Percentiles rank a stretch among this genome's conserved stretches.
Evolutionary conservation across 2,113 vertebrate species (phyloP).

Genomic region (Polypterus senegalus): DNA sequence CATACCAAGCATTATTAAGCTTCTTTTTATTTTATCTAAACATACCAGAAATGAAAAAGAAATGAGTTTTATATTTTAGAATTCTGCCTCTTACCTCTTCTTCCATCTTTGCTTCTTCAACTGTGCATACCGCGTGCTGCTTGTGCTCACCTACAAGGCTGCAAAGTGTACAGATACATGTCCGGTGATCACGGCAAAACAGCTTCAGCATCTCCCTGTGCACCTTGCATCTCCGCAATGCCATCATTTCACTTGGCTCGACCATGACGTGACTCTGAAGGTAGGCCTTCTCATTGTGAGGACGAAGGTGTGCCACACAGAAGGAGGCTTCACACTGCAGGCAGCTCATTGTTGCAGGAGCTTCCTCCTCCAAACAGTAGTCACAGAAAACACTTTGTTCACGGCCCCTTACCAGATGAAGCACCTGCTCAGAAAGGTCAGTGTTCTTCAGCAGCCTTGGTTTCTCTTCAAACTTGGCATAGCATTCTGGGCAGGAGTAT

Average conservation of each 20-base stretch:
- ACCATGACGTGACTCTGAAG: slow-evolving; percentile 5
- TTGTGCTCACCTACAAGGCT: slow-evolving; percentile 11
- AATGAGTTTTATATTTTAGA: no score
- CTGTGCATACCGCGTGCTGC: slow-evolving; percentile 1
- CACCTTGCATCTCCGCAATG: slow-evolving; percentile 5
- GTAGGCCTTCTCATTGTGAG: slow-evolving; percentile 5
- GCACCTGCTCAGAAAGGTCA: slow-evolving; percentile 9
- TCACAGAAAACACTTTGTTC: slow-evolving; percentile 7
- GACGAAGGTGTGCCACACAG: slow-evolving; percentile 10
- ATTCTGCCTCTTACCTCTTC: slow-evolving; percentile 2
- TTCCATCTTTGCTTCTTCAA: slow-evolving; percentile 12
- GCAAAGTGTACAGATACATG: slow-evolving; percentile 9
- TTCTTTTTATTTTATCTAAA: no score
- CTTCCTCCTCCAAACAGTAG: slow-evolving; percentile 9
- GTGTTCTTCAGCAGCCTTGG: slow-evolving; percentile 20
- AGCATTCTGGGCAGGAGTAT: slow-evolving; percentile 24
- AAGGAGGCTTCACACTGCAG: slow-evolving; percentile 11
- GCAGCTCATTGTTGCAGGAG: slow-evolving; percentile 10
- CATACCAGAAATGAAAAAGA: no score
- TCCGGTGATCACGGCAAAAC: slow-evolving; percentile 6
- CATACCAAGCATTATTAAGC: no score
- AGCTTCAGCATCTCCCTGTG: slow-evolving; percentile 12
- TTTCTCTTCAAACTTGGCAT: slow-evolving; percentile 21
- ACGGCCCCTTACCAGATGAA: slow-evolving; percentile 7
- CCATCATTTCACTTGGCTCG: slow-evolving; percentile 2